Conservation (phyloP, 2,113 vertebrate species). For the Eulemur rufifrons region DNA sequence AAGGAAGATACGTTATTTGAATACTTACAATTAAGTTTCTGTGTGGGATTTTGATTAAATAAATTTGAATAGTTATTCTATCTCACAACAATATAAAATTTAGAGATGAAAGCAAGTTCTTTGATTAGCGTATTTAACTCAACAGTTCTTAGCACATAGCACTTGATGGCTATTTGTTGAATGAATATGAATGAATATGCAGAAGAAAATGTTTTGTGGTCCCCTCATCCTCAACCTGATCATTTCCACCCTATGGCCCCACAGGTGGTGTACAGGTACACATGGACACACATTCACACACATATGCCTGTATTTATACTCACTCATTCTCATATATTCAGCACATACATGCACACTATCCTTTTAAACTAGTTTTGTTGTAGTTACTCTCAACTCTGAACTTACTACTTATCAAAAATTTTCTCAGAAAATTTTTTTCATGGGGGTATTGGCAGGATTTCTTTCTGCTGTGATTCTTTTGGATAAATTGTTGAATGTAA, state of each 20-base stretch:
- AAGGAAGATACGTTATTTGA: neutral
- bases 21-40: neutral
- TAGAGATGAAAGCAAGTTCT: neutral
- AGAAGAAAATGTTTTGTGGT: neutral
- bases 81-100: neutral
- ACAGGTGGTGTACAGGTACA: fast-evolving
- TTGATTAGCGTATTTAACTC: neutral
- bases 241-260: neutral
- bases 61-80: neutral
- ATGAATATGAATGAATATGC: neutral
- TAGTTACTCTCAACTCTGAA: neutral
- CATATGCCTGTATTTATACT: neutral
- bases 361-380: neutral
- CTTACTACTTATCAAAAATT: neutral
- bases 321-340: neutral
- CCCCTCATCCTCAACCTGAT: neutral
- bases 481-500: neutral
- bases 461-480: neutral
- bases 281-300: neutral
- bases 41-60: neutral
- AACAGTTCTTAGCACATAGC: neutral
- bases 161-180: neutral
- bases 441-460: neutral
- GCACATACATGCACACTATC: neutral
- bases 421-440: neutral